Percentiles rank a stretch among this genome's conserved stretches.
These are phyloP conservation scores for Hybognathus amarus DNA, from an alignment of 2,797 vertebrate genomes.

Conservation along the genomic window DNA sequence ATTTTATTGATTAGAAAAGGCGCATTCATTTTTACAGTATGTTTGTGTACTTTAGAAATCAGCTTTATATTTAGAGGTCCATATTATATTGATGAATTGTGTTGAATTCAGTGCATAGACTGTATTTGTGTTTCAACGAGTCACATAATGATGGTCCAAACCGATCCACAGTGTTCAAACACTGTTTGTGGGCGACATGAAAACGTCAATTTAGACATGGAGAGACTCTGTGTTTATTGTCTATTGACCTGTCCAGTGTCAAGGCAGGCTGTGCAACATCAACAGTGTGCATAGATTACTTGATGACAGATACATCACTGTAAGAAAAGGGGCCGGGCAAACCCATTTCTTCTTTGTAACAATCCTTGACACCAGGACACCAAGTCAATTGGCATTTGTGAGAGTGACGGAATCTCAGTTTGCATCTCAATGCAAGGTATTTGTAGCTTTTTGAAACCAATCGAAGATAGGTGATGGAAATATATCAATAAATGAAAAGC, in stretches of 20 bases:
- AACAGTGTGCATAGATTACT: conserved; percentile 24
- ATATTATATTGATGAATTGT: background rate
- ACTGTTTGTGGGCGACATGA: background rate
- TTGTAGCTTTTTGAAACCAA: background rate
- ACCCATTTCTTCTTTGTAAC: conserved; percentile 30
- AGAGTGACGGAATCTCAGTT: background rate
- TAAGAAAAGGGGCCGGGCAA: conserved; percentile 2
- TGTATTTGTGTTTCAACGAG: background rate
- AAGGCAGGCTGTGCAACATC: conserved; percentile 7
- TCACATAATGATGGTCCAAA: conserved; percentile 13
- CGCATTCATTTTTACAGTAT: background rate
- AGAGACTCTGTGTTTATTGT: conserved; percentile 16
- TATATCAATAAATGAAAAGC: background rate
- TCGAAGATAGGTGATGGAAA: background rate
- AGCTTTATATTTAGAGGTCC: background rate
- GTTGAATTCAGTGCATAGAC: background rate
- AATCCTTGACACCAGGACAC: conserved; percentile 37
- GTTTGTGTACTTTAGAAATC: background rate
- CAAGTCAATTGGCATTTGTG: conserved; percentile 28
- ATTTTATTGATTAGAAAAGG: no score
- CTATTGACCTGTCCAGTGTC: conserved; percentile 29
- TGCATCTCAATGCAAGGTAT: background rate
- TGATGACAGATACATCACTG: conserved; percentile 36
- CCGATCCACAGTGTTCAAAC: no score
- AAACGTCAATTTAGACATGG: conserved; percentile 1